Evolutionary conservation across 2,797 vertebrate genomes (phyloP).

Genomic region (Galago senegalensis): DNA sequence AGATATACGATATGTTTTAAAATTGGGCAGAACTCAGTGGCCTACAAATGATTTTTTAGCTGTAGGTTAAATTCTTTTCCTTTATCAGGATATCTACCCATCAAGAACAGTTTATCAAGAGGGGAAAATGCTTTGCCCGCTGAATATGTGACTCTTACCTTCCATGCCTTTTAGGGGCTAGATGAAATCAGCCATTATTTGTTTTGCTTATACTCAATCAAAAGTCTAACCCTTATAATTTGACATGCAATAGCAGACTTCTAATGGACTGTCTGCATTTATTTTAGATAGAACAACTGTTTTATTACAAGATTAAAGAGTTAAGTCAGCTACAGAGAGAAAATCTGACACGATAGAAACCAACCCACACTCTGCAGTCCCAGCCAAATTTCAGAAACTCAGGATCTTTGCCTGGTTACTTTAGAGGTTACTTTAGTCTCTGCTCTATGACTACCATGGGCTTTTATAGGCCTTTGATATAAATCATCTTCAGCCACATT

Average conservation of each 20-base stretch:
- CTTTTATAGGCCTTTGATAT: slow-evolving; percentile 50
- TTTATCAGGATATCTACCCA: not conserved
- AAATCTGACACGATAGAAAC: not conserved
- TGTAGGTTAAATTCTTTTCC: slow-evolving; percentile 5
- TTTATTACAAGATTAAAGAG: not conserved
- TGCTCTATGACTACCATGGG: not conserved
- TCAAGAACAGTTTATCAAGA: not conserved
- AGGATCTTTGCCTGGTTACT: not conserved
- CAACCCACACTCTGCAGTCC: no score
- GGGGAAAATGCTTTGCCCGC: not conserved
- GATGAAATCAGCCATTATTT: not conserved
- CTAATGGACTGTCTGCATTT: not conserved
- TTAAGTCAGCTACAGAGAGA: not conserved
- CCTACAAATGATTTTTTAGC: not conserved
- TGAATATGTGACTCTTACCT: not conserved
- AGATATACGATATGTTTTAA: not conserved
- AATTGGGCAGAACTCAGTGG: not conserved
- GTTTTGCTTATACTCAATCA: not conserved
- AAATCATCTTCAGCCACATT: slow-evolving; percentile 38
- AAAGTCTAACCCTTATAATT: not conserved
- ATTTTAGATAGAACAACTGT: slow-evolving; percentile 19
- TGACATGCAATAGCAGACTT: not conserved
- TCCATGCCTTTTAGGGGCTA: not conserved
- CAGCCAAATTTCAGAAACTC: not conserved
- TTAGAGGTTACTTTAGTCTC: not conserved